Conservation (phyloP, 2,888 invertebrate genomes). For the Siphlonurus alternatus region DNA sequence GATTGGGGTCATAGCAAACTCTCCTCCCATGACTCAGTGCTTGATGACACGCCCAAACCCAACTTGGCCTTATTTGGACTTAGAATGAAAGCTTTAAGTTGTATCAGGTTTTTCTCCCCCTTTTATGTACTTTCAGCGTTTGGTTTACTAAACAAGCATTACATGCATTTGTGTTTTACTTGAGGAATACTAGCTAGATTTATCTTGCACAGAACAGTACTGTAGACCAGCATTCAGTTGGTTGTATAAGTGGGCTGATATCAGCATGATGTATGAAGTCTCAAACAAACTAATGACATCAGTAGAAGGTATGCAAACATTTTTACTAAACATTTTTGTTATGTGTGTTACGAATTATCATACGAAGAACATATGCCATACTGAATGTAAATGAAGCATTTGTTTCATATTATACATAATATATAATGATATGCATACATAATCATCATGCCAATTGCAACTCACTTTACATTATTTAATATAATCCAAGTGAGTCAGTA, state of each 20-base stretch:
- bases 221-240: no score
- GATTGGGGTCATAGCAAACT: conserved; percentile 19
- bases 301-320: conserved; percentile 45
- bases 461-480: no score
- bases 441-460: no score
- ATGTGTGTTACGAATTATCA: not conserved
- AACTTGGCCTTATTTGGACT: conserved; percentile 23
- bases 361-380: no score
- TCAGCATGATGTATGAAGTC: conserved; percentile 47
- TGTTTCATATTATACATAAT: no score
- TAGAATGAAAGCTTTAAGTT: conserved; percentile 18
- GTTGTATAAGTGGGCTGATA: not conserved
- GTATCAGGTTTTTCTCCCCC: conserved; percentile 8
- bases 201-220: conserved; percentile 6
- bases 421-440: no score
- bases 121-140: not conserved
- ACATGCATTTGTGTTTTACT: not conserved
- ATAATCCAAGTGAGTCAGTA: no score
- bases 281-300: conserved; percentile 55
- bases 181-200: conserved; percentile 10
- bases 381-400: no score
- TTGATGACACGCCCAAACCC: conserved; percentile 20
- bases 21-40: conserved; percentile 15
- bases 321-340: not conserved
- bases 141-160: not conserved